Evolutionary conservation across 2,888 invertebrate species (phyloP).

Genomic region (Parasteatoda lunata): DNA sequence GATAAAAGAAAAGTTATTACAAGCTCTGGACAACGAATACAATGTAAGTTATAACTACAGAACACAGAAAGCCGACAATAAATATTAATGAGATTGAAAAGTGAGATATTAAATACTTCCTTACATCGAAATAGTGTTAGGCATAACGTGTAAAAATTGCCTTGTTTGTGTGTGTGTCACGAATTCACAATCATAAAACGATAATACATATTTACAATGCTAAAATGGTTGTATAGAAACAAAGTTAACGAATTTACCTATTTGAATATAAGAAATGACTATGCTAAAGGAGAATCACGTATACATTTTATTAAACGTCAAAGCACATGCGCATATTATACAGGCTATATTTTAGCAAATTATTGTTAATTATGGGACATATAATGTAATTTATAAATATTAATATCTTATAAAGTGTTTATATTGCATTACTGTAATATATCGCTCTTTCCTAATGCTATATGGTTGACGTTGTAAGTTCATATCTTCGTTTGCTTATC

Average conservation of each 20-base stretch:
- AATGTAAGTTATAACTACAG: conserved; percentile 84
- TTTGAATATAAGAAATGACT: neutral
- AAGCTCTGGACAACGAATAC: conserved; percentile 96
- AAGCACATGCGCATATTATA: conserved; percentile 53
- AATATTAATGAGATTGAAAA: too few relatives aligned
- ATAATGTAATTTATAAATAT: conserved; percentile 18
- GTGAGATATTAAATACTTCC: conserved; percentile 16
- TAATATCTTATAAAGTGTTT: neutral
- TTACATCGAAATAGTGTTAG: conserved; percentile 47
- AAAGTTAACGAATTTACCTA: neutral
- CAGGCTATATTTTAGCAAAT: conserved; percentile 4
- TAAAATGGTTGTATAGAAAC: neutral
- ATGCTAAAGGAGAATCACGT: too few relatives aligned
- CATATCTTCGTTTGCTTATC: neutral
- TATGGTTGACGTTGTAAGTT: neutral
- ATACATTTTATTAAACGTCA: conserved; percentile 38
- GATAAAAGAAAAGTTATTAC: conserved; percentile 96
- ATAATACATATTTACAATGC: neutral
- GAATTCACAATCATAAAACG: neutral
- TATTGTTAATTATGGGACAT: conserved; percentile 27
- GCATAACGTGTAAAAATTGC: conserved; percentile 51
- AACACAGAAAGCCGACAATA: neutral
- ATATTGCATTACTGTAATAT: neutral
- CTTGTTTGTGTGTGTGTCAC: conserved; percentile 28
- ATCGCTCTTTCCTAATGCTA: neutral